Percentiles rank a stretch among this genome's conserved stretches.
Conservation (phyloP, 2,797 vertebrate genomes). For the Alcedo atthis region DNA sequence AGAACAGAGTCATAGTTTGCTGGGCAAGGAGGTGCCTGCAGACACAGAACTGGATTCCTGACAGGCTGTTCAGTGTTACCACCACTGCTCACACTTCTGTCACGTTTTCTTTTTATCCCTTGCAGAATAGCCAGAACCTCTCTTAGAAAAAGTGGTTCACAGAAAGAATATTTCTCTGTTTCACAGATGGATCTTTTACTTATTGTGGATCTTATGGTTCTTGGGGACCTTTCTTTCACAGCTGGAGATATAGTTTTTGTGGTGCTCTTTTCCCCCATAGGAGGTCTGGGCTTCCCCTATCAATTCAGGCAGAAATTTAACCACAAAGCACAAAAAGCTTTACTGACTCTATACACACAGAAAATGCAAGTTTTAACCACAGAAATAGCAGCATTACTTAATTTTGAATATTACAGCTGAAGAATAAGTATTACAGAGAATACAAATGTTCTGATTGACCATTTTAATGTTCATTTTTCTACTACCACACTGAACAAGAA, state of each 20-base stretch:
- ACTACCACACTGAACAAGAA: neutral
- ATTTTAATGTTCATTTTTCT: neutral
- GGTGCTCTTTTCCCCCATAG: neutral
- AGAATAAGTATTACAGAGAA: conserved; percentile 15
- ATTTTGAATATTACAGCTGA: conserved; percentile 24
- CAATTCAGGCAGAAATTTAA: neutral
- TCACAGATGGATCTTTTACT: neutral
- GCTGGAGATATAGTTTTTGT: neutral
- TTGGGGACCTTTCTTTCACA: neutral
- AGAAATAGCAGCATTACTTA: neutral
- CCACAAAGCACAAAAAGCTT: conserved; percentile 29
- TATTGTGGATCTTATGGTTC: neutral
- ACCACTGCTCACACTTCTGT: neutral
- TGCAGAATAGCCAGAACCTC: neutral
- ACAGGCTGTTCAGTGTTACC: neutral
- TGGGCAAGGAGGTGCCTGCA: fast-evolving
- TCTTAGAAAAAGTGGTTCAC: neutral
- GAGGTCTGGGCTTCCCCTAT: neutral
- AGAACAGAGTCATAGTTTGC: neutral
- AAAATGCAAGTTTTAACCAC: neutral
- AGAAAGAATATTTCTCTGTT: neutral
- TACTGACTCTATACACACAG: neutral
- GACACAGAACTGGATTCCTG: neutral
- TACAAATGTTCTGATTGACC: neutral
- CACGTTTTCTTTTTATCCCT: neutral